phyloP scores from a whole-genome alignment of 2,113 vertebrate genomes.

The Cyanistes caeruleus region DNA sequence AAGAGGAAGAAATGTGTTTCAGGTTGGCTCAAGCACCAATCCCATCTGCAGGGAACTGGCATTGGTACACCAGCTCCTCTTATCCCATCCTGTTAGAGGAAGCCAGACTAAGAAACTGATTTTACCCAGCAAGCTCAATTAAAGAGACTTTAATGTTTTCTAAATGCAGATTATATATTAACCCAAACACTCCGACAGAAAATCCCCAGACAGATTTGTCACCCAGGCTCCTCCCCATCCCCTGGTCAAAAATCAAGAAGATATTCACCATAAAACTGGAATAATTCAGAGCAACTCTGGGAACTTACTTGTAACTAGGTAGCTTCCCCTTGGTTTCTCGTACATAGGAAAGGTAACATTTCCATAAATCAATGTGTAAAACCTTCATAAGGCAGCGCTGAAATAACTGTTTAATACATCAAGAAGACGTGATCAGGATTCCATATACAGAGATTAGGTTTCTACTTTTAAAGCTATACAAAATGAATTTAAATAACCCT shows the following conservation, averaged over 20 bases:
- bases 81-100: neutral
- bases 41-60: neutral
- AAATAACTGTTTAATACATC: conserved; percentile 86
- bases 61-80: neutral
- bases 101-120: neutral
- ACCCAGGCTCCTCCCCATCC: neutral
- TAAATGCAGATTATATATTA: neutral
- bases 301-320: conserved; percentile 98
- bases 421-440: conserved; percentile 67
- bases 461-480: conserved; percentile 5
- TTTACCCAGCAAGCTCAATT: neutral
- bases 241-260: neutral
- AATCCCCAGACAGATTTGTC: neutral
- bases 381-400: conserved; percentile 99
- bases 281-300: conserved; percentile 26
- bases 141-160: neutral
- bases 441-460: neutral
- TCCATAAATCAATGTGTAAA: conserved; percentile 99
- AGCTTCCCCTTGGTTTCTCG: conserved; percentile 99
- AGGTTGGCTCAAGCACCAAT: neutral
- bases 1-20: neutral
- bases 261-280: neutral
- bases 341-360: conserved; percentile 98
- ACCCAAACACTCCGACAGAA: neutral
- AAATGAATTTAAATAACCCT: neutral